Evolutionary conservation across 2,888 invertebrate genomes (phyloP).

Genomic region (Orthonychiurus folsomi): DNA sequence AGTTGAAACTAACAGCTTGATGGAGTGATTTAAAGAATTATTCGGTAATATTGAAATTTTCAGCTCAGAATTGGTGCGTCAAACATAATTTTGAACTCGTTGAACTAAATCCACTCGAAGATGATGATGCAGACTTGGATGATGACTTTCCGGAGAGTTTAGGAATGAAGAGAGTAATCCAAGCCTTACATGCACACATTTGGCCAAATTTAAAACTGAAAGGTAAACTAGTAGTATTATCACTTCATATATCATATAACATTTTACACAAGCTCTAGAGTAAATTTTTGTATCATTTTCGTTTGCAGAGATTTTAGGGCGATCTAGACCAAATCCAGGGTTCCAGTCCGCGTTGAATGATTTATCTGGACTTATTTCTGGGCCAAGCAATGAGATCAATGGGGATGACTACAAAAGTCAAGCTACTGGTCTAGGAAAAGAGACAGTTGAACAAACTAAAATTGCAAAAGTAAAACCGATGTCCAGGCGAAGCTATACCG

Average conservation of each 20-base stretch:
- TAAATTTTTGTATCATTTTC: too few species aligned
- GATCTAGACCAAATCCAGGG: not conserved
- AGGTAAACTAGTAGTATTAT: slow-evolving; percentile 43
- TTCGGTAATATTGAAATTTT: slow-evolving; percentile 17
- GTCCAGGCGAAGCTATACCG: not conserved
- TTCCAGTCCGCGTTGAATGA: not conserved
- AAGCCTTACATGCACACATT: slow-evolving; percentile 61
- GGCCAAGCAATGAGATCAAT: not conserved
- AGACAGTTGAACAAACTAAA: slow-evolving; percentile 35
- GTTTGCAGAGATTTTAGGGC: not conserved
- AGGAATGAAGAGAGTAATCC: slow-evolving; percentile 58
- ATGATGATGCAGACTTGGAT: slow-evolving; percentile 45
- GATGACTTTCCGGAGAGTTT: slow-evolving; percentile 52
- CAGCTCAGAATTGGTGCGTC: slow-evolving; percentile 58
- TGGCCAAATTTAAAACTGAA: slow-evolving; percentile 63
- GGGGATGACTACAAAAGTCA: not conserved
- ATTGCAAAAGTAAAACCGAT: slow-evolving; percentile 33
- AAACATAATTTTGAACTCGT: slow-evolving; percentile 60
- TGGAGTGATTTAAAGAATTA: too few species aligned
- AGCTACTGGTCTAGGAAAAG: slow-evolving; percentile 21
- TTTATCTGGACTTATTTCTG: not conserved
- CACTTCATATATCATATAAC: too few species aligned
- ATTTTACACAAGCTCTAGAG: not conserved
- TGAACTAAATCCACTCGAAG: slow-evolving; percentile 52
- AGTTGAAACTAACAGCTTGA: too few species aligned